Percentiles rank a stretch among this genome's conserved stretches.
phyloP scores from a whole-genome alignment of 2,797 vertebrate species.

The Aulostomus chinensis region DNA sequence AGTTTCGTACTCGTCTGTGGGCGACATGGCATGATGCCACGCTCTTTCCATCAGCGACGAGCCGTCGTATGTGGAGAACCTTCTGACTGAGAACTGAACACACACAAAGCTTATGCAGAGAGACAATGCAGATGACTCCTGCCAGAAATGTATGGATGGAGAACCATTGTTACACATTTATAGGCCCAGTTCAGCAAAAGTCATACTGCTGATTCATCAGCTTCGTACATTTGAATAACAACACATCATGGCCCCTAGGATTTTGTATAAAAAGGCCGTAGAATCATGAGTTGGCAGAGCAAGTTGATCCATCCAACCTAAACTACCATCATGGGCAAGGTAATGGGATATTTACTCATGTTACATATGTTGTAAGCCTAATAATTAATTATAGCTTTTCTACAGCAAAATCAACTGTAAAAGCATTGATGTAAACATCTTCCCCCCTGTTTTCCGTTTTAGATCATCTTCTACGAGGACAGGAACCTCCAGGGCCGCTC shows the following conservation, averaged over 20 bases:
- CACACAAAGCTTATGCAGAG: constrained; percentile 68
- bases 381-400: too few species aligned
- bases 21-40: not conserved
- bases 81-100: constrained; percentile 55
- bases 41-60: constrained; percentile 31
- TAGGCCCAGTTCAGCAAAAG: constrained; percentile 77
- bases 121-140: constrained; percentile 70
- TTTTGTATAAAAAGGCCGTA: constrained; percentile 76
- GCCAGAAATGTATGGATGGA: constrained; percentile 81
- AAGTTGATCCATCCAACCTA: constrained; percentile 70
- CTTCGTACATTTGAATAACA: constrained; percentile 82
- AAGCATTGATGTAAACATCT: not conserved
- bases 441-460: constrained; percentile 30
- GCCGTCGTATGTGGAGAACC: constrained; percentile 63
- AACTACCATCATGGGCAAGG: constrained; percentile 81
- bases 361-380: too few species aligned
- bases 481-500: constrained; percentile 80
- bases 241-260: constrained; percentile 59
- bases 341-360: constrained; percentile 38
- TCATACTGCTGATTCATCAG: constrained; percentile 81
- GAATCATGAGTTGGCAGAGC: constrained; percentile 67
- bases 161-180: constrained; percentile 73
- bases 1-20: not conserved
- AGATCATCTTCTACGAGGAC: constrained; percentile 80
- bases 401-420: too few species aligned